Percentiles rank a stretch among this genome's conserved stretches.
Conservation (phyloP, 1,140 invertebrate species). For the Olivierus martensii region DNA sequence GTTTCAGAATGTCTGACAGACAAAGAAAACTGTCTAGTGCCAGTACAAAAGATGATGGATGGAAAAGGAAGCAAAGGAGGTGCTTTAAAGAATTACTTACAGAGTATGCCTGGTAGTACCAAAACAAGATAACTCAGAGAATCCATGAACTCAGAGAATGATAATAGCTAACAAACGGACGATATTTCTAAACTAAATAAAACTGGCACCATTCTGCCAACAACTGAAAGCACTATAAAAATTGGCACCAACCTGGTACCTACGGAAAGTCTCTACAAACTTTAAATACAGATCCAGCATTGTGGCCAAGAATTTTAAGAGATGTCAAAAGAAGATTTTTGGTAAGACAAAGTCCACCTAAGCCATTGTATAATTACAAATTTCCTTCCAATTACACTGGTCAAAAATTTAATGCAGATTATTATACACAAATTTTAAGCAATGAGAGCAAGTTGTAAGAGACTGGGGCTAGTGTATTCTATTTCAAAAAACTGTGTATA, state of each 20-base stretch:
- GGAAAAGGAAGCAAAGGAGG: conserved; percentile 1
- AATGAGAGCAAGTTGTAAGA: conserved; percentile 2
- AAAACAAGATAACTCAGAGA: not conserved
- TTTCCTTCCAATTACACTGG: conserved; percentile 2
- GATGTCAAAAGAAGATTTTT: conserved; percentile 8
- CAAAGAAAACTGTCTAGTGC: not conserved
- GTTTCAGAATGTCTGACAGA: not conserved
- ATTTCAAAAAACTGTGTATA: too few species aligned
- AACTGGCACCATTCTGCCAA: not conserved
- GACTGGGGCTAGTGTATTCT: not conserved
- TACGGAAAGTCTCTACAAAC: too few species aligned
- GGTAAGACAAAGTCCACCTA: conserved; percentile 4
- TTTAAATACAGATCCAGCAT: conserved; percentile 2
- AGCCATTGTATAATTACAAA: conserved; percentile 8
- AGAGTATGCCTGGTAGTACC: not conserved
- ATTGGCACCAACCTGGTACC: too few species aligned
- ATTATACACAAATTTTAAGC: conserved; percentile 4
- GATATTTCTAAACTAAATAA: not conserved
- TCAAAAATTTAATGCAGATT: not conserved
- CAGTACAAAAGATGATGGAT: not conserved
- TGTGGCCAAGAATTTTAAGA: conserved; percentile 4
- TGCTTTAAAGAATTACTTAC: not conserved
- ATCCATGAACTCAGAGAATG: not conserved
- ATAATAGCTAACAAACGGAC: not conserved
- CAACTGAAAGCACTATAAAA: not conserved